phyloP scores from a whole-genome alignment of 1,140 invertebrate species.

The Aphelinus certus region DNA sequence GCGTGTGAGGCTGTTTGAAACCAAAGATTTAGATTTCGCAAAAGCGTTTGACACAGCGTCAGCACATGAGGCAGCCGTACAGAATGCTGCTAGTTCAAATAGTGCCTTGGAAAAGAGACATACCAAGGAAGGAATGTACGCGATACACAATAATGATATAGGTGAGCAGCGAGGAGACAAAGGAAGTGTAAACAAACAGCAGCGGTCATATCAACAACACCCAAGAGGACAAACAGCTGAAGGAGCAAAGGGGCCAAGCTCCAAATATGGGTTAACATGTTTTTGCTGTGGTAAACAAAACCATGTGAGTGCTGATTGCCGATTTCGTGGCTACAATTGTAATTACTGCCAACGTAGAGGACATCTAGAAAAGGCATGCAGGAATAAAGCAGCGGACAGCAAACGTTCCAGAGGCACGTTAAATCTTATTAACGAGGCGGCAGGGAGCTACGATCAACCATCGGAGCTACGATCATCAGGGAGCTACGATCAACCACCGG shows the following conservation, averaged over 20 bases:
- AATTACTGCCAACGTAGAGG: conserved; percentile 38
- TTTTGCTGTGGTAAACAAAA: conserved; percentile 37
- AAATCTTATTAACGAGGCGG: neutral
- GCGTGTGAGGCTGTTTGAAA: conserved; percentile 26
- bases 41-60: conserved; percentile 30
- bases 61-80: conserved; percentile 29
- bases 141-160: no score
- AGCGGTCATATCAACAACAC: no score
- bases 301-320: conserved; percentile 33
- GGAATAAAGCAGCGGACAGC: neutral
- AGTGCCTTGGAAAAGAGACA: neutral
- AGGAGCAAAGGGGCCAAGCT: no score
- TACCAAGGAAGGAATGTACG: neutral
- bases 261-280: neutral
- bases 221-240: no score
- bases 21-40: conserved; percentile 13
- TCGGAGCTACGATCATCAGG: neutral
- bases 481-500: neutral
- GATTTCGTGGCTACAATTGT: conserved; percentile 40
- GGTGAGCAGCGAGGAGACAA: no score
- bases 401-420: neutral
- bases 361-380: conserved; percentile 41
- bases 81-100: conserved; percentile 30
- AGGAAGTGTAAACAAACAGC: no score
- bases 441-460: no score